Conservation (phyloP, 2,888 invertebrate genomes). For the Polia nebulosa region DNA sequence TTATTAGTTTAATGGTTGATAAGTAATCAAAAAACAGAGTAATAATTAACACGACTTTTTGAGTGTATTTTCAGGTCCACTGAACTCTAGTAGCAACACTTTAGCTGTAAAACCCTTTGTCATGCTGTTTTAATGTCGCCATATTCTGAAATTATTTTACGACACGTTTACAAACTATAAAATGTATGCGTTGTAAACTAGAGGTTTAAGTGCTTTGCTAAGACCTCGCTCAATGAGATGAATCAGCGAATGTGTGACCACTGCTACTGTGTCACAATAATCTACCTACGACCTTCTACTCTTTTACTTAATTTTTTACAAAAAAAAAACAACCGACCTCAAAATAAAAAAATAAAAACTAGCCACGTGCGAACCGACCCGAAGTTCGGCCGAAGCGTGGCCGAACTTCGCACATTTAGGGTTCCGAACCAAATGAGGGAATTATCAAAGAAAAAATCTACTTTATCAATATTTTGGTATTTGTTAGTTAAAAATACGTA, state of each 20-base stretch:
- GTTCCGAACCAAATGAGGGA: too few relatives aligned
- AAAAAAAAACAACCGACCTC: too few relatives aligned
- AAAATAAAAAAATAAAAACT: too few relatives aligned
- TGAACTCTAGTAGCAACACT: background rate
- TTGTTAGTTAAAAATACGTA: too few relatives aligned
- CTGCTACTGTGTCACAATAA: background rate
- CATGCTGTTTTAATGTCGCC: conserved; percentile 19
- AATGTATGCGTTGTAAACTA: conserved; percentile 44
- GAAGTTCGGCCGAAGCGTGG: too few relatives aligned
- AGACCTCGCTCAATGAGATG: conserved; percentile 30
- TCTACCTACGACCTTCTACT: background rate
- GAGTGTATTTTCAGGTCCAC: conserved; percentile 3
- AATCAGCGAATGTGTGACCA: conserved; percentile 37
- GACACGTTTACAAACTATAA: conserved; percentile 39
- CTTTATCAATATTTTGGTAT: too few relatives aligned
- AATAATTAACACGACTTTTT: background rate
- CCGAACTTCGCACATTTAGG: too few relatives aligned
- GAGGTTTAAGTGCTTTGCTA: conserved; percentile 31
- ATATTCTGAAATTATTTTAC: conserved; percentile 42
- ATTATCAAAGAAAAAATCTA: too few relatives aligned
- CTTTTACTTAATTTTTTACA: background rate
- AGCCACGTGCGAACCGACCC: too few relatives aligned
- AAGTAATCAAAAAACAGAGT: background rate
- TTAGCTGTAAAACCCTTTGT: conserved; percentile 30
- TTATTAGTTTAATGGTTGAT: background rate